Conservation (phyloP, 2,888 invertebrate genomes). For the Herminia tarsipennalis region DNA sequence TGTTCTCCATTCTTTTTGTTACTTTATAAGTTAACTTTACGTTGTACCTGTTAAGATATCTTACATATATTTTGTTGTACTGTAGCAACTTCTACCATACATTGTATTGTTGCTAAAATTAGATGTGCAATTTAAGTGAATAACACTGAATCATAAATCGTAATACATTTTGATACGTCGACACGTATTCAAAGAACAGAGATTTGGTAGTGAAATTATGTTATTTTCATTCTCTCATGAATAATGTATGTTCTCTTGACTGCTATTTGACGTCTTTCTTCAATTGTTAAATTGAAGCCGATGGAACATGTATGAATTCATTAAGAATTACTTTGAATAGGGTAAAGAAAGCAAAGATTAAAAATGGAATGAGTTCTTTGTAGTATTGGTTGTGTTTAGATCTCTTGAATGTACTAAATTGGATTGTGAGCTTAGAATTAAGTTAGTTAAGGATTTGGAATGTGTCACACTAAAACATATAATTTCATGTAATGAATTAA, state of each 20-base stretch:
- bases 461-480: constrained; percentile 7
- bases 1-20: constrained; percentile 18
- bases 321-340: constrained; percentile 17
- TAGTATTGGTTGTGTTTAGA: constrained; percentile 64
- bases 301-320: constrained; percentile 24
- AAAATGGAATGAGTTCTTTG: constrained; percentile 26
- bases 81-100: constrained; percentile 17
- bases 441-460: constrained; percentile 27
- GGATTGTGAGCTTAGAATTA: constrained; percentile 42
- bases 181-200: constrained; percentile 10
- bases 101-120: constrained; percentile 13
- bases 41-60: constrained; percentile 42
- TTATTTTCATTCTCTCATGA: constrained; percentile 9
- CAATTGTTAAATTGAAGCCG: constrained; percentile 15
- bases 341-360: constrained; percentile 21
- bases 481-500: constrained; percentile 17
- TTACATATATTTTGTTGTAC: constrained; percentile 22
- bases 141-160: constrained; percentile 15
- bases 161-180: constrained; percentile 1
- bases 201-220: constrained; percentile 20
- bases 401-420: constrained; percentile 58
- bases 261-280: constrained; percentile 12
- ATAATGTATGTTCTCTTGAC: constrained; percentile 25
- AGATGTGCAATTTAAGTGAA: constrained; percentile 34
- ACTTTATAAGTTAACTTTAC: constrained; percentile 38